A percentile compares a stretch with the other conserved stretches of the same genome.
phyloP scores from a whole-genome alignment of 2,113 vertebrate genomes.

The Apistogramma diplotaenia region DNA sequence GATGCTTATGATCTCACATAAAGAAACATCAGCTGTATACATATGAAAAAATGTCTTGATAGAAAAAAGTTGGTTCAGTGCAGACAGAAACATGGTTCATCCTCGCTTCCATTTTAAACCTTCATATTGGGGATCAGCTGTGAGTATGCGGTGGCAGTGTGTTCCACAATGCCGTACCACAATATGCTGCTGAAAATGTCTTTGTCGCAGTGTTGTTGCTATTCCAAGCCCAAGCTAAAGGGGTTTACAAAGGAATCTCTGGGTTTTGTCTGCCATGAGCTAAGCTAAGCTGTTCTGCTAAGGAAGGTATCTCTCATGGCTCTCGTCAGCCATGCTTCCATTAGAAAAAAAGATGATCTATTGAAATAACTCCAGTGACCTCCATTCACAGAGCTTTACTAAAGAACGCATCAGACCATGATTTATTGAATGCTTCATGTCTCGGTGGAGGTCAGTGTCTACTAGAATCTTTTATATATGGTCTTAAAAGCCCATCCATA shows the following conservation, averaged over 20 bases:
- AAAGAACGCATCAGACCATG: constrained; percentile 40
- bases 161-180: not conserved
- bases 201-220: not conserved
- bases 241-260: constrained; percentile 6
- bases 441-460: constrained; percentile 32
- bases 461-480: constrained; percentile 1
- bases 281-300: constrained; percentile 5
- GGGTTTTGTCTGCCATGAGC: constrained; percentile 1
- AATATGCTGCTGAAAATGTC: not conserved
- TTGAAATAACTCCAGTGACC: constrained; percentile 39
- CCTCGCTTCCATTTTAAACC: not conserved
- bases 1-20: not conserved
- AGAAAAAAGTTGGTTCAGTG: not conserved
- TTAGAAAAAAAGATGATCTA: constrained; percentile 47
- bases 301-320: constrained; percentile 22
- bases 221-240: not conserved
- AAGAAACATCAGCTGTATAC: not conserved
- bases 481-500: constrained; percentile 23
- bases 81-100: not conserved
- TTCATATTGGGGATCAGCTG: not conserved
- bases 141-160: not conserved
- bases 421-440: constrained; percentile 28
- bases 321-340: constrained; percentile 40
- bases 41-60: not conserved
- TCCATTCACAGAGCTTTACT: constrained; percentile 37